Conservation (phyloP, 1,140 invertebrate species). For the Leptinotarsa undecemlineata region DNA sequence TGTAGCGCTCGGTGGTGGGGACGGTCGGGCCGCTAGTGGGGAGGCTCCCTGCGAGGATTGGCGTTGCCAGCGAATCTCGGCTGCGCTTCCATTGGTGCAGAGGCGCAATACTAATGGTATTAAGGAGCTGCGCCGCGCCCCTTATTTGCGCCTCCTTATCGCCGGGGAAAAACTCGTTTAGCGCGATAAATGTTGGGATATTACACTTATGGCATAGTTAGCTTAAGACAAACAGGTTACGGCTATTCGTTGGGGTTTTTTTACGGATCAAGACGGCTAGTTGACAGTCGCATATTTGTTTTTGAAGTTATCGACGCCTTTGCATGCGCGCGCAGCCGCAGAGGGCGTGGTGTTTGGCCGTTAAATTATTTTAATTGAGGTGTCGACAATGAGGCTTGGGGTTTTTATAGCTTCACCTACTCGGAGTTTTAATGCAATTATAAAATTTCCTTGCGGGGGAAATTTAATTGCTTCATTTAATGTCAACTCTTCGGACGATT, state of each 20-base stretch:
- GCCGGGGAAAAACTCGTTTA: conserved; percentile 44
- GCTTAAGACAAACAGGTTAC: conserved; percentile 50
- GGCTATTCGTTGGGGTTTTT: conserved; percentile 42
- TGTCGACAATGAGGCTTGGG: conserved; percentile 31
- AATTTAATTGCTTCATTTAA: conserved; percentile 25
- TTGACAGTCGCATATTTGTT: conserved; percentile 45
- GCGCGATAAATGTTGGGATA: conserved; percentile 46
- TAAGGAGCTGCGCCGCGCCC: conserved; percentile 34
- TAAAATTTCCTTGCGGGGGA: conserved; percentile 11
- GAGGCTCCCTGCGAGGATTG: conserved; percentile 28
- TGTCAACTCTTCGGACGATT: conserved; percentile 17
- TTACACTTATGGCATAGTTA: conserved; percentile 49
- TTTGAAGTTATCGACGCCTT: conserved; percentile 40
- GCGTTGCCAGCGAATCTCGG: conserved; percentile 14
- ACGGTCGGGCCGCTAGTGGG: conserved; percentile 29
- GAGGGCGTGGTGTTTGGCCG: conserved; percentile 30
- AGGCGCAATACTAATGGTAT: conserved; percentile 45
- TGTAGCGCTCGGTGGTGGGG: conserved; percentile 27
- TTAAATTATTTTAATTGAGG: conserved; percentile 37
- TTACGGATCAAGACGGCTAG: conserved; percentile 44
- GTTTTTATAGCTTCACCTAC: conserved; percentile 30
- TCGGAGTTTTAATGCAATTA: conserved; percentile 28
- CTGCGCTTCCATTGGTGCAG: conserved; percentile 35
- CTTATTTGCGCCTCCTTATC: conserved; percentile 41
- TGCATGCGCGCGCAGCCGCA: conserved; percentile 39